phyloP scores from a whole-genome alignment of 2,113 vertebrate genomes.

The Panthera tigris region DNA sequence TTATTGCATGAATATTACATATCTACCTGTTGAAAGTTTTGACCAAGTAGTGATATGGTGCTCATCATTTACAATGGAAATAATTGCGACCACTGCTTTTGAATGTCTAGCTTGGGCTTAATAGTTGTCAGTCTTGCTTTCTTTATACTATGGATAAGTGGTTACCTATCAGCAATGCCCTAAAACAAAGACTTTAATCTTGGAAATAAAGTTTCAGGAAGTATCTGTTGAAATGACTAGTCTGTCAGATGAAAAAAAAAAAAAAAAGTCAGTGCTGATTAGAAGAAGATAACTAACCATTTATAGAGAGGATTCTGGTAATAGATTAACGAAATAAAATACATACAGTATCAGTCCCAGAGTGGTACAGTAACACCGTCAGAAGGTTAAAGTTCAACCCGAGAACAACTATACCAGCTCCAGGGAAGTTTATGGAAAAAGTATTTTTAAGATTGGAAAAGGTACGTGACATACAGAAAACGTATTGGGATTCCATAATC shows the following conservation, averaged over 20 bases:
- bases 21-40: not conserved
- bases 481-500: not conserved
- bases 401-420: not conserved
- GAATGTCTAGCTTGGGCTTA: slow-evolving; percentile 14
- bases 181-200: not conserved
- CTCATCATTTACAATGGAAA: not conserved
- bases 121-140: not conserved
- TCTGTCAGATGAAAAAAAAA: not conserved
- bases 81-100: not conserved
- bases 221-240: not conserved
- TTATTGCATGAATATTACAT: not conserved
- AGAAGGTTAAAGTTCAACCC: slow-evolving; percentile 82
- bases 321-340: slow-evolving; percentile 84
- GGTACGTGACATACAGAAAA: slow-evolving; percentile 67
- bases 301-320: slow-evolving; percentile 77
- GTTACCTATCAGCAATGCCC: not conserved
- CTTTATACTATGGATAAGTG: not conserved
- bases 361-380: slow-evolving; percentile 54
- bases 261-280: slow-evolving; percentile 44
- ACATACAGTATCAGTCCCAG: slow-evolving; percentile 69
- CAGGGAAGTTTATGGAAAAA: slow-evolving; percentile 33
- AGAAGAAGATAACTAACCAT: slow-evolving; percentile 26
- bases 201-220: slow-evolving; percentile 55
- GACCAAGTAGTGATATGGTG: not conserved
- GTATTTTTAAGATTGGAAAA: slow-evolving; percentile 62